phyloP scores from a whole-genome alignment of 2,797 vertebrate species.

The Xenops minutus region DNA sequence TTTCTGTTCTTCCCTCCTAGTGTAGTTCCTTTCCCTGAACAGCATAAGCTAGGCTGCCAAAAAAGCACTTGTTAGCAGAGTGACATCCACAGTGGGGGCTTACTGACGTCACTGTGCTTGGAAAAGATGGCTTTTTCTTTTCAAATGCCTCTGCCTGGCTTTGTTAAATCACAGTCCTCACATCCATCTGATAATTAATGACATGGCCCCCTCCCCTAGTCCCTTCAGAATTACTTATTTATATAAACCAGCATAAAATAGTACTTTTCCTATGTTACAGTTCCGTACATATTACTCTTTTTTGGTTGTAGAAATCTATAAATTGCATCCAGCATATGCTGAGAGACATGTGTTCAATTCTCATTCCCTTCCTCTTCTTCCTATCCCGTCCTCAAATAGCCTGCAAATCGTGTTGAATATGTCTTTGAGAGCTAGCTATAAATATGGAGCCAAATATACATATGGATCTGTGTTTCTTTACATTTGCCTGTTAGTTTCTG shows the following conservation, averaged over 20 bases:
- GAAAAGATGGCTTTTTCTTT: not conserved
- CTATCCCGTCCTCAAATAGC: not conserved
- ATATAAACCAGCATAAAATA: not conserved
- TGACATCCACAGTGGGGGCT: not conserved
- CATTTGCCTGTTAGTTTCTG: not conserved
- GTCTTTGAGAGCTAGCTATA: not conserved
- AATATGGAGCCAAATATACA: not conserved
- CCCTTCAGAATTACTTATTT: not conserved
- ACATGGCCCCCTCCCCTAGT: not conserved
- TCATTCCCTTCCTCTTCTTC: not conserved
- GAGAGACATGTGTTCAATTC: not conserved
- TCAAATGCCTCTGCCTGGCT: not conserved
- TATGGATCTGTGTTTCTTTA: not conserved
- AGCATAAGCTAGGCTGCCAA: conserved; percentile 1
- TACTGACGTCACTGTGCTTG: not conserved
- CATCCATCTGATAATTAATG: not conserved
- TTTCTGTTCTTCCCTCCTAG: not conserved
- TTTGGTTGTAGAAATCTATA: not conserved
- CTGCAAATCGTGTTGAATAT: not conserved
- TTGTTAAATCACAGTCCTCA: not conserved
- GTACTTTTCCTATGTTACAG: not conserved
- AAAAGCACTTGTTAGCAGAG: conserved; percentile 14
- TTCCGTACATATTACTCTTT: not conserved
- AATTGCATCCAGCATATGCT: not conserved
- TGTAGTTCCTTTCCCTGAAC: not conserved